Evolutionary conservation across 2,888 invertebrate species (phyloP).

Genomic region (Drosophila subquinaria): DNA sequence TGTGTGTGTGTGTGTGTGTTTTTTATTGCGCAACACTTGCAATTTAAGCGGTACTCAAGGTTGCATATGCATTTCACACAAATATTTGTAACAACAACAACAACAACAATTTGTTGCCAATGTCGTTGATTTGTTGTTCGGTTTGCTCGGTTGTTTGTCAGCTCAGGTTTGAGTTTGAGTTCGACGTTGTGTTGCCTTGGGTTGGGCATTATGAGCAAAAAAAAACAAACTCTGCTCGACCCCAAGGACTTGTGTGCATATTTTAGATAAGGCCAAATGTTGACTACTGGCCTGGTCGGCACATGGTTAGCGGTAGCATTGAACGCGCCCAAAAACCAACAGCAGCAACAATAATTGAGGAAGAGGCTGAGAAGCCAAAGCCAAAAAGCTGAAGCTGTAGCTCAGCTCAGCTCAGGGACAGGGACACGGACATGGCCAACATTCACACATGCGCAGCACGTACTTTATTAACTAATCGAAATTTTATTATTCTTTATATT

Average conservation of each 20-base stretch:
- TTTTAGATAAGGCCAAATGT: constrained; percentile 81
- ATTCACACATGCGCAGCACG: constrained; percentile 70
- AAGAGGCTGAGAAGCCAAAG: constrained; percentile 22
- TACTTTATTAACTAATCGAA: constrained; percentile 76
- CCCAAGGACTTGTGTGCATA: constrained; percentile 77
- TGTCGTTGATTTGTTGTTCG: constrained; percentile 27
- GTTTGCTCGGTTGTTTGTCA: constrained; percentile 20
- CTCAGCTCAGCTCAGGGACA: constrained; percentile 49
- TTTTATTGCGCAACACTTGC: constrained; percentile 48
- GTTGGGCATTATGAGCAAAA: constrained; percentile 57
- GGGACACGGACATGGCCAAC: constrained; percentile 56
- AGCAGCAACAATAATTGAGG: constrained; percentile 1
- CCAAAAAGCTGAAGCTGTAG: constrained; percentile 22
- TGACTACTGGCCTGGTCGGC: constrained; percentile 57
- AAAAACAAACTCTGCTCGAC: constrained; percentile 59
- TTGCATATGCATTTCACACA: constrained; percentile 40
- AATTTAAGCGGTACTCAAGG: constrained; percentile 45
- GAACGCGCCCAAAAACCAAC: constrained; percentile 46
- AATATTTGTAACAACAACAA: constrained; percentile 41
- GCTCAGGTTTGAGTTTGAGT: constrained; percentile 18
- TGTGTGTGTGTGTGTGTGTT: constrained; percentile 14
- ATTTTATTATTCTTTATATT: constrained; percentile 50
- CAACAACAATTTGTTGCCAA: constrained; percentile 23
- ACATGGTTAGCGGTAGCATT: constrained; percentile 48
- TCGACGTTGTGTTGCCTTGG: constrained; percentile 67